A percentile compares a stretch with the other conserved stretches of the same genome.
These are phyloP conservation scores for Bombus polaris DNA, from an alignment of 1,140 invertebrate genomes.

Conservation along the genomic window DNA sequence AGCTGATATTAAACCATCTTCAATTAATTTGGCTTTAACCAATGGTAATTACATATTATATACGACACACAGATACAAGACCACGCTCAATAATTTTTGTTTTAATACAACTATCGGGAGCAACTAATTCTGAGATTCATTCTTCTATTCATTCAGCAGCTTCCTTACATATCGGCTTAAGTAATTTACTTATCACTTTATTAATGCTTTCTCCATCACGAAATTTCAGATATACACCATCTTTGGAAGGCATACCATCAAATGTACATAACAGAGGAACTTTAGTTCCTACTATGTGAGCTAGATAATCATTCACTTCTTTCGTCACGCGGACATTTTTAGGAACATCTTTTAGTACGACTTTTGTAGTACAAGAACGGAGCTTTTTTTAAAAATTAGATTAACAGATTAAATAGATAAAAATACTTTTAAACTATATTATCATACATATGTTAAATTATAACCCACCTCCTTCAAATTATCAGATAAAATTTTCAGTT, in stretches of 20 bases:
- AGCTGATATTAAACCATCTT: conserved; percentile 55
- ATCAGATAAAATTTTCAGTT: conserved; percentile 65
- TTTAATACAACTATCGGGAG: not conserved
- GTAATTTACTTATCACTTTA: conserved; percentile 62
- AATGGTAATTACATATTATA: conserved; percentile 64
- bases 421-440: conserved; percentile 24
- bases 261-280: conserved; percentile 65
- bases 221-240: conserved; percentile 70
- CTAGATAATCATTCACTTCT: conserved; percentile 68
- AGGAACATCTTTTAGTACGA: conserved; percentile 71
- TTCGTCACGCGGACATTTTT: conserved; percentile 66
- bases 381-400: conserved; percentile 38
- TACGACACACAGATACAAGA: too few relatives aligned
- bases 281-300: conserved; percentile 59
- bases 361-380: conserved; percentile 51
- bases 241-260: conserved; percentile 48
- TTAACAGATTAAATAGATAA: not conserved
- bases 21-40: conserved; percentile 49
- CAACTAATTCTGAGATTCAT: conserved; percentile 53
- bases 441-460: not conserved
- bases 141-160: conserved; percentile 34
- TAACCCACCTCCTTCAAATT: conserved; percentile 67
- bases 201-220: conserved; percentile 67
- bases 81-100: conserved; percentile 62
- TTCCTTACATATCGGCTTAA: conserved; percentile 69